Base-by-base conservation (phyloP, 2,113 vertebrate genomes). In the Ceyx cyanopectus region DNA sequence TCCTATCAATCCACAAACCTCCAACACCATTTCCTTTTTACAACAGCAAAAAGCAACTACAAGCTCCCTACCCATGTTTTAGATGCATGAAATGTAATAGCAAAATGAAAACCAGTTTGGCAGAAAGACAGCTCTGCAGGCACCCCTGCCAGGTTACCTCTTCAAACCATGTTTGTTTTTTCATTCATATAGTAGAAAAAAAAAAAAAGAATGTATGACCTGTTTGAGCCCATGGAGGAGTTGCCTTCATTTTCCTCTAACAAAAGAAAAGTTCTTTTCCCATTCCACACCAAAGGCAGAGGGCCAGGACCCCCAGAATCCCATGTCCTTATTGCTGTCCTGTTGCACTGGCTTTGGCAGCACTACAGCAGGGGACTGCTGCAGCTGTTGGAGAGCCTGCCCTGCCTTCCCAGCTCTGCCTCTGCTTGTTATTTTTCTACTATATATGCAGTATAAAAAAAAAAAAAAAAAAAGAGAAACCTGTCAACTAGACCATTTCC, bases 401-500 rank as follows among this genome's bases (percentile, higher is more conserved):
- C 83, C 60, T 69, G 92, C 81, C 69, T 57, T 53, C 70, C 65
- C 4, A 1, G 79, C 50, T 80, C 65, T 73, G 65, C 74, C 67
- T 81, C 72, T 40, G 26, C 51, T 75, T 82, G 68, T 40, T 46
- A 30, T 67, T 68, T 68, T 87, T 46, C 78, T 85, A 5, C 89
- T 85, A 16, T 27, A 81, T 16, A 67, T 45, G 57, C 80, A 77
- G 54, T 34, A 93, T 67, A 97, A 89, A 75, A 62, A 69, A 67
- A 21, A 80, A 97, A 92, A 46, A 89, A 73, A 62, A 69, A 67
- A 21, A 80, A 87, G 82, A 91, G 96, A 97, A 96, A 73, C 73
- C 93, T 75, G 85, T 96, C 96, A 96, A 93, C 92, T 81, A 97
- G 91, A 90, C 96, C 91, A 41, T 97, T 97, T 96, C 63, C 83